Evolutionary conservation across 2,888 invertebrate species (phyloP).

Genomic region (Heteromurus nitidus): DNA sequence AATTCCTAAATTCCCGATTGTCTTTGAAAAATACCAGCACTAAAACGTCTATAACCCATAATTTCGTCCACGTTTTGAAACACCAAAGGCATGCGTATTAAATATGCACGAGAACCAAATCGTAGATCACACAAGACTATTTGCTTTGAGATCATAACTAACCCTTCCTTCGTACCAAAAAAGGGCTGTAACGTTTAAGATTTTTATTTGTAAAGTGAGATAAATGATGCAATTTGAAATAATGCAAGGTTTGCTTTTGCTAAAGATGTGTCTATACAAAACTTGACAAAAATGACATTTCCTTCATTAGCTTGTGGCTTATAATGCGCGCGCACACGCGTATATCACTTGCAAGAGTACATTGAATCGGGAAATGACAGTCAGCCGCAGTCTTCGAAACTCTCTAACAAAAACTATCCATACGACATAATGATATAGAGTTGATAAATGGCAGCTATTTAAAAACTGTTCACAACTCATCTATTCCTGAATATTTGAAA

Average conservation of each 20-base stretch:
- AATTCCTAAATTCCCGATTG: no score
- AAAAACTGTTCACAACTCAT: neutral
- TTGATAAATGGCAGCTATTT: neutral
- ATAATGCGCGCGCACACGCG: no score
- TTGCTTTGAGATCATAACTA: no score
- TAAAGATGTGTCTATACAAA: neutral
- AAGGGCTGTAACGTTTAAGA: conserved; percentile 12
- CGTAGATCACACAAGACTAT: no score
- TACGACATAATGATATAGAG: neutral
- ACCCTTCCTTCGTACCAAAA: conserved; percentile 1
- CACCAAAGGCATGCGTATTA: neutral
- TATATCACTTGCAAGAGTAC: neutral
- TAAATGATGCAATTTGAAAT: neutral
- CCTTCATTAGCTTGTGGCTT: neutral
- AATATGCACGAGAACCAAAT: no score
- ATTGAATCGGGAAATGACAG: conserved; percentile 12
- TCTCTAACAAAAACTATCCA: no score
- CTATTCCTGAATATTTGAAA: no score
- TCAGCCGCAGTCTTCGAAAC: no score
- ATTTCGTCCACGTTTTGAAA: no score
- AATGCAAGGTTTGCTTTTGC: neutral
- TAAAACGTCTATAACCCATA: no score
- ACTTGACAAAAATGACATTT: neutral
- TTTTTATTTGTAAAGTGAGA: conserved; percentile 10
- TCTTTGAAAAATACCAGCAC: no score